These are phyloP conservation scores for Epistrophella euchroma DNA, from an alignment of 2,888 invertebrate species.

Conservation along the genomic window DNA sequence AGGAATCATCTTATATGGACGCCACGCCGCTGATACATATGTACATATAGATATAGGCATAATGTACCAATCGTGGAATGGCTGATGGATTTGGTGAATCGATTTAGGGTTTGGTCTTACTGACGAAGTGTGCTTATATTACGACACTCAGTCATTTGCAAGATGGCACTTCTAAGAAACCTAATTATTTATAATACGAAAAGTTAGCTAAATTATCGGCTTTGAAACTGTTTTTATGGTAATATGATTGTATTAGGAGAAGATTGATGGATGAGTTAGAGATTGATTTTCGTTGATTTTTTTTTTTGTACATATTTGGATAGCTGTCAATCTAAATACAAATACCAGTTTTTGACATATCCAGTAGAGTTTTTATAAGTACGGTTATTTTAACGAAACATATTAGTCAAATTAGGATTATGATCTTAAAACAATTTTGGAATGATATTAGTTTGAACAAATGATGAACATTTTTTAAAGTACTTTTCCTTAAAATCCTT, in stretches of 20 bases:
- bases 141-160: slow-evolving; percentile 13
- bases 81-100: slow-evolving; percentile 1
- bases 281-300: slow-evolving; percentile 4
- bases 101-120: not conserved
- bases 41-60: not conserved
- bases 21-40: too few species aligned
- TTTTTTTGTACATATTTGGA: not conserved
- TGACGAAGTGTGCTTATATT: not conserved
- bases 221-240: not conserved
- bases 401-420: too few species aligned
- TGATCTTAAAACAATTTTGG: too few species aligned
- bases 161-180: slow-evolving; percentile 12
- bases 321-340: not conserved
- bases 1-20: too few species aligned
- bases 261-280: slow-evolving; percentile 1
- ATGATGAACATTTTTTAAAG: too few species aligned
- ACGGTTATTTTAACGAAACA: too few species aligned
- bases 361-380: too few species aligned
- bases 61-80: not conserved
- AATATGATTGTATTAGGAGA: not conserved
- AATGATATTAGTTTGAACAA: too few species aligned
- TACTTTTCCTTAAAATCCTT: too few species aligned
- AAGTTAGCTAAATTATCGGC: slow-evolving; percentile 1
- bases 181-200: slow-evolving; percentile 4
- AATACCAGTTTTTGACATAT: not conserved